Evolutionary conservation across 2,113 vertebrate genomes (phyloP).

Genomic region (Hydropotes inermis): DNA sequence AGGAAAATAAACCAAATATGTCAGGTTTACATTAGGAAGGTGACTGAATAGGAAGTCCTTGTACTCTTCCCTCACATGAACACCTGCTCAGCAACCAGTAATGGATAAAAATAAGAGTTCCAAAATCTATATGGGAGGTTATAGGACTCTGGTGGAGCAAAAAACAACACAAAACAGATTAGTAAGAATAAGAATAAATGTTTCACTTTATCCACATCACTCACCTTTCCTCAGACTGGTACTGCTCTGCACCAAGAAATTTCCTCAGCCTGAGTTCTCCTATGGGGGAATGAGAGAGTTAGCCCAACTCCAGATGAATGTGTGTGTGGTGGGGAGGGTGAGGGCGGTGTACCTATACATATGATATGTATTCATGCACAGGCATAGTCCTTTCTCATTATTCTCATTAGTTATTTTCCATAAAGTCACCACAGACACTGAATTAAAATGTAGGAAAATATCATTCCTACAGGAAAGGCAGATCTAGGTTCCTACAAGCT

Average conservation of each 20-base stretch:
- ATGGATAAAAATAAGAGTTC: not conserved
- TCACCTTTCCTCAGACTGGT: not conserved
- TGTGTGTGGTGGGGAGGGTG: not conserved
- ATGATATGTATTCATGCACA: not conserved
- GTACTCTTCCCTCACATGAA: not conserved
- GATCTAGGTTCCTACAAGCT: not conserved
- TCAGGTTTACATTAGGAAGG: not conserved
- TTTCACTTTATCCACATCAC: not conserved
- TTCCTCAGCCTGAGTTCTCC: not conserved
- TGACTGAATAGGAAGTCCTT: not conserved
- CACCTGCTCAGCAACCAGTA: not conserved
- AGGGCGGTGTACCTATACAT: not conserved
- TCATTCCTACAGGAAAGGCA: not conserved
- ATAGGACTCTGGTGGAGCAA: rapidly evolving
- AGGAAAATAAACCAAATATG: not conserved
- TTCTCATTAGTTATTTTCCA: not conserved
- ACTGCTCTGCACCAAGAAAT: not conserved
- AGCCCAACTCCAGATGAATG: not conserved
- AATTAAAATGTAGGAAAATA: not conserved
- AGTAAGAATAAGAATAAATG: not conserved
- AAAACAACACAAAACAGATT: not conserved
- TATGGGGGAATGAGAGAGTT: not conserved
- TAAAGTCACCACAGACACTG: not conserved
- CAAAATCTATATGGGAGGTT: not conserved
- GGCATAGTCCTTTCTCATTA: not conserved